phyloP scores from a whole-genome alignment of 2,113 vertebrate genomes.

The Epinephelus moara region DNA sequence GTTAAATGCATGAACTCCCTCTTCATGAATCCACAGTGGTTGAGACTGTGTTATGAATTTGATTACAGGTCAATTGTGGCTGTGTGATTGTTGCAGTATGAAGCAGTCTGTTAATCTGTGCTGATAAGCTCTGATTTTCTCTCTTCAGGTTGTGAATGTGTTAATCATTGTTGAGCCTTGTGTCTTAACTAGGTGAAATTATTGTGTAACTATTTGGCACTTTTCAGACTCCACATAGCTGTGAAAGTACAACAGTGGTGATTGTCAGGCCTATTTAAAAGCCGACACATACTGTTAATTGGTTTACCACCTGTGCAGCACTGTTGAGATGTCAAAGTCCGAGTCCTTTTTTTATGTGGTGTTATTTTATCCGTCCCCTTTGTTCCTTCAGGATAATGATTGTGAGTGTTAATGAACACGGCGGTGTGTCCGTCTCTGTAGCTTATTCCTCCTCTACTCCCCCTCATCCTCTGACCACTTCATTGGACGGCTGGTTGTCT shows the following conservation, averaged over 20 bases:
- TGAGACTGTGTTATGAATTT: background rate
- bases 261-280: background rate
- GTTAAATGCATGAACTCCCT: background rate
- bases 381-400: conserved; percentile 9
- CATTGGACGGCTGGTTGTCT: conserved; percentile 53
- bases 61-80: background rate
- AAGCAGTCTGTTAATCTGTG: background rate
- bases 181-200: too few species aligned
- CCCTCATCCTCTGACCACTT: conserved; percentile 49
- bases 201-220: background rate
- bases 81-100: background rate
- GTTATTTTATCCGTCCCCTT: conserved; percentile 10
- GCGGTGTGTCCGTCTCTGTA: conserved; percentile 15
- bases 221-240: background rate
- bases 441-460: conserved; percentile 50
- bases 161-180: background rate
- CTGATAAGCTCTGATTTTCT: background rate
- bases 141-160: background rate
- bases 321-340: conserved; percentile 1
- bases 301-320: background rate
- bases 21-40: background rate
- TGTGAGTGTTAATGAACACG: conserved; percentile 40
- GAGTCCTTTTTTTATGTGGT: background rate
- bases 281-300: background rate
- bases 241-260: background rate